Evolutionary conservation across 2,797 vertebrate species (phyloP).

Genomic region (Pachyuromys duprasi): DNA sequence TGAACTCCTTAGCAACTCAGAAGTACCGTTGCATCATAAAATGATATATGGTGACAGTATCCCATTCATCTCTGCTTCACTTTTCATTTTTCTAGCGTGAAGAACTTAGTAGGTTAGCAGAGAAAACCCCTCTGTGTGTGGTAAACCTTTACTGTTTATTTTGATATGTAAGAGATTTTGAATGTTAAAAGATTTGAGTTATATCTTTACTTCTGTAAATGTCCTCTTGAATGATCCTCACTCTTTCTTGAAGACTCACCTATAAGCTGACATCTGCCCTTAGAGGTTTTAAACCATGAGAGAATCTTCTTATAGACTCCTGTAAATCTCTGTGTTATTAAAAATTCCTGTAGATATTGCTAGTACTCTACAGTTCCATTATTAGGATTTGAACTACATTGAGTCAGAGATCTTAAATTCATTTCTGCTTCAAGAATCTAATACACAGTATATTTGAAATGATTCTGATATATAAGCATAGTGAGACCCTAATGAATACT

Average conservation of each 20-base stretch:
- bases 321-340: not conserved
- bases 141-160: accelerated
- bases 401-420: not conserved
- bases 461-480: not conserved
- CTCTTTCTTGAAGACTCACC: not conserved
- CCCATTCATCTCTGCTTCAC: not conserved
- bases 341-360: not conserved
- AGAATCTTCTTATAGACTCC: not conserved
- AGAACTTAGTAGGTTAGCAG: not conserved
- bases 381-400: not conserved
- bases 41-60: not conserved
- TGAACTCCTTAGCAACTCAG: not conserved
- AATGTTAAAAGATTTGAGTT: not conserved
- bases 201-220: not conserved
- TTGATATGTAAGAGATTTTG: not conserved
- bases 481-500: not conserved
- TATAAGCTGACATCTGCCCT: not conserved
- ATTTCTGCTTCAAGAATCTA: not conserved
- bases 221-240: too few species aligned
- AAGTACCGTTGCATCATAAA: not conserved
- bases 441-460: not conserved
- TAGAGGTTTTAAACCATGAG: not conserved
- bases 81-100: not conserved
- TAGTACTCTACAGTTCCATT: not conserved
- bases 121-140: not conserved